Base-by-base conservation (phyloP, 2,797 vertebrate genomes). In the Acrocephalus scirpaceus region DNA sequence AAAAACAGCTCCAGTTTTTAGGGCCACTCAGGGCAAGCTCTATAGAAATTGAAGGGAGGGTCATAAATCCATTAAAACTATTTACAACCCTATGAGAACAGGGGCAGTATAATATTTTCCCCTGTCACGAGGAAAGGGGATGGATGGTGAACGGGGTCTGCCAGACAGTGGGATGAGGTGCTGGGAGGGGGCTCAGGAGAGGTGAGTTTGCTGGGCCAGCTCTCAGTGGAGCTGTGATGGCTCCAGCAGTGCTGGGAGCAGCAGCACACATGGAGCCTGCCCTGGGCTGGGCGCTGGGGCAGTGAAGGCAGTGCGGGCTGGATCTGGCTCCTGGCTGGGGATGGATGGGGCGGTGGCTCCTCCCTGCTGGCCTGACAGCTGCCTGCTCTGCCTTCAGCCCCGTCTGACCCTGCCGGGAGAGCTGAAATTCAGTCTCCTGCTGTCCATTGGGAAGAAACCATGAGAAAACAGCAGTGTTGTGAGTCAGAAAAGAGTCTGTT, bases 241-340 rank as follows among this genome's bases (percentile, higher is more conserved):
- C 17, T 32, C 17, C 36, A 40, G 44, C 8, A 0, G 8, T 1
- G 3, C 16, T 4, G 14, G 66, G 82, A 91, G 56, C 90, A 72
- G 81, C 67, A 85, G 53, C 22, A 18, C 30, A 15, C 15, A 16
- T 0, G 0, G 16, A 34, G 32, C 75, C 48, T 3, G 34, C 0
- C 2, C 5, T 9, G 40, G 58, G 21, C 34, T 3, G 4, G 51
- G 58, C 0, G 0, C 32, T 44, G 69, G 27, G n/a, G 57, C 54
- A 57, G 45, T 0, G 1, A 14, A 26, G 57, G 69, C 66, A 72
- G 18, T 0, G 0, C 0, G 2, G 67, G 26, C 64, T 61, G 86
- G 62, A 1, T 5, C 20, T 0, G 0, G 61, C 10, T 72, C 40
- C 64, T 2, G 2, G 21, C 48, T 57, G 47, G 32, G 25, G 16